phyloP scores from a whole-genome alignment of 2,797 vertebrate species.

The Malurus leucopterus region DNA sequence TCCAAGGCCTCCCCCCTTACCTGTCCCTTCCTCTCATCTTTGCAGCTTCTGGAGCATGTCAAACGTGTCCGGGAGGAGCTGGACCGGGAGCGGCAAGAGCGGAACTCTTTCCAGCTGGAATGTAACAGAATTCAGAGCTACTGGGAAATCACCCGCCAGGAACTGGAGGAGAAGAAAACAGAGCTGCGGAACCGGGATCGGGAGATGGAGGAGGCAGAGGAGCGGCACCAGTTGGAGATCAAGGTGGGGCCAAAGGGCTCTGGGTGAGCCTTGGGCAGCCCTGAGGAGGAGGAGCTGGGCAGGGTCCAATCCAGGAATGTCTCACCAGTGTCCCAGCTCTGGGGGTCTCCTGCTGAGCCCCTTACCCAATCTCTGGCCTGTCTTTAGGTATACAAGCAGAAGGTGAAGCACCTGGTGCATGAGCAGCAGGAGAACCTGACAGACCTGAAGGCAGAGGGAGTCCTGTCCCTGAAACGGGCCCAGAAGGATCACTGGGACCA shows the following conservation, averaged over 20 bases:
- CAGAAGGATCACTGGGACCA: constrained; percentile 77
- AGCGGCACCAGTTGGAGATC: constrained; percentile 86
- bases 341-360: neutral
- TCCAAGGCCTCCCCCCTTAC: accelerated
- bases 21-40: neutral
- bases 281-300: neutral
- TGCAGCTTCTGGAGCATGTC: constrained; percentile 81
- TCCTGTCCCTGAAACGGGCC: constrained; percentile 65
- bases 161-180: constrained; percentile 80
- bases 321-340: neutral
- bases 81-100: constrained; percentile 85
- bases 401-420: constrained; percentile 90
- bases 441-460: constrained; percentile 76
- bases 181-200: constrained; percentile 82
- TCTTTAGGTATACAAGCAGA: constrained; percentile 90
- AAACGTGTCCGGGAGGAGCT: constrained; percentile 79
- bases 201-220: constrained; percentile 85
- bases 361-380: neutral
- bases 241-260: constrained; percentile 74
- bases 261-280: neutral
- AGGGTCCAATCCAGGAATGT: neutral
- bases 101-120: constrained; percentile 90
- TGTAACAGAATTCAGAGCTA: constrained; percentile 82
- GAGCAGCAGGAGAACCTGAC: constrained; percentile 89
- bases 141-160: constrained; percentile 78